These are phyloP conservation scores for Sisor rabdophorus DNA, from an alignment of 2,113 vertebrate genomes.

Conservation along the genomic window DNA sequence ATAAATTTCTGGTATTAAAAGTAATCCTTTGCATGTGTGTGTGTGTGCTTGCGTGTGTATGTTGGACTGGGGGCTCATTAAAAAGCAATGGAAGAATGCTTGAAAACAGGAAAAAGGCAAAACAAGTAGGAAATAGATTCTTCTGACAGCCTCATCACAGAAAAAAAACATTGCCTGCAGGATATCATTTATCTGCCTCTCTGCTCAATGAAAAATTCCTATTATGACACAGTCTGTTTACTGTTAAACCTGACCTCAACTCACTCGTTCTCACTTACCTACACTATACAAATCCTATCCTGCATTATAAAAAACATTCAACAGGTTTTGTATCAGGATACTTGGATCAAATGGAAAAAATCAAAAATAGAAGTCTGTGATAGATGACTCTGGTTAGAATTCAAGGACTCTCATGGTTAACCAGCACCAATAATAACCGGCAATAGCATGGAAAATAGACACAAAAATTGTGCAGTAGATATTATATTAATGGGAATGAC, in stretches of 20 bases:
- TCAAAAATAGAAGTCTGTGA: neutral
- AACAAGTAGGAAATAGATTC: neutral
- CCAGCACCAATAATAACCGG: neutral
- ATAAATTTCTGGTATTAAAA: neutral
- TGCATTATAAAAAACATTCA: conserved; percentile 7
- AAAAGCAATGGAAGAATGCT: conserved; percentile 18
- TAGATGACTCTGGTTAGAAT: neutral
- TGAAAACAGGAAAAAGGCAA: conserved; percentile 17
- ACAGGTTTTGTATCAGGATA: neutral
- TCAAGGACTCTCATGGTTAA: neutral
- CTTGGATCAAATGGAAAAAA: neutral
- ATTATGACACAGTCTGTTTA: conserved; percentile 37
- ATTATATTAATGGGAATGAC: neutral
- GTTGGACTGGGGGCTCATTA: conserved; percentile 3
- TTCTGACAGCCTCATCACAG: conserved; percentile 31
- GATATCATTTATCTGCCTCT: conserved; percentile 66
- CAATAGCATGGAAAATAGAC: neutral
- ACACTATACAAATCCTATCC: too few relatives aligned
- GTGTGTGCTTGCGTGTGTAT: neutral
- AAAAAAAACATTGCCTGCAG: conserved; percentile 37
- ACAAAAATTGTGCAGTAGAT: neutral
- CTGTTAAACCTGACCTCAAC: conserved; percentile 42
- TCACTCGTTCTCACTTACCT: conserved; percentile 2
- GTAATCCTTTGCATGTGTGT: neutral
- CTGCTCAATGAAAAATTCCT: conserved; percentile 50